Conservation (phyloP, 2,797 vertebrate genomes). For the Lagothrix lagotricha region DNA sequence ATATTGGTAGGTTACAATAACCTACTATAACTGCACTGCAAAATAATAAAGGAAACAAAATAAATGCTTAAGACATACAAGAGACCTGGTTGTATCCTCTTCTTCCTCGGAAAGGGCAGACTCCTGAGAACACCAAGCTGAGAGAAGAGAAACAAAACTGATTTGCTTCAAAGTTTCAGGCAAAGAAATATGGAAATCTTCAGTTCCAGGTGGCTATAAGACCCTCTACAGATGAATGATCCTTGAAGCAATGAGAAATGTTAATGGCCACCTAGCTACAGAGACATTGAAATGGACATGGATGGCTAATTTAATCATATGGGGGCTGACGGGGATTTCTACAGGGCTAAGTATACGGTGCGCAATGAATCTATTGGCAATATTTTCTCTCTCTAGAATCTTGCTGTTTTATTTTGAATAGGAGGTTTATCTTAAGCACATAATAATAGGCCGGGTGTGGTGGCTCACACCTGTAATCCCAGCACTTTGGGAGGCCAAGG, state of each 20-base stretch:
- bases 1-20: not conserved
- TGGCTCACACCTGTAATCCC: too few relatives aligned
- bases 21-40: not conserved
- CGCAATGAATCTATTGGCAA: not conserved
- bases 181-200: conserved; percentile 7
- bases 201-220: not conserved
- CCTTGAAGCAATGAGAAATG: not conserved
- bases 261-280: not conserved
- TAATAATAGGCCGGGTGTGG: not conserved
- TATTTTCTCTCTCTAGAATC: not conserved
- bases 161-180: conserved; percentile 40
- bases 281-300: not conserved
- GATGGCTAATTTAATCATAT: not conserved
- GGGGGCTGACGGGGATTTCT: not conserved
- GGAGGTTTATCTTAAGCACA: not conserved
- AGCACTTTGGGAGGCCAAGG: too few relatives aligned
- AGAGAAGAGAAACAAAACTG: conserved; percentile 51
- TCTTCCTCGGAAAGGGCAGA: conserved; percentile 39
- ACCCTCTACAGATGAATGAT: not conserved
- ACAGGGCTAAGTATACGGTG: not conserved
- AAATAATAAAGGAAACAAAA: conserved; percentile 33
- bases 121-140: conserved; percentile 61
- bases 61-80: conserved; percentile 55
- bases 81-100: conserved; percentile 44
- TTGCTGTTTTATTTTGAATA: not conserved